Conservation (phyloP, 2,888 invertebrate species). For the Drosophila formosana region DNA sequence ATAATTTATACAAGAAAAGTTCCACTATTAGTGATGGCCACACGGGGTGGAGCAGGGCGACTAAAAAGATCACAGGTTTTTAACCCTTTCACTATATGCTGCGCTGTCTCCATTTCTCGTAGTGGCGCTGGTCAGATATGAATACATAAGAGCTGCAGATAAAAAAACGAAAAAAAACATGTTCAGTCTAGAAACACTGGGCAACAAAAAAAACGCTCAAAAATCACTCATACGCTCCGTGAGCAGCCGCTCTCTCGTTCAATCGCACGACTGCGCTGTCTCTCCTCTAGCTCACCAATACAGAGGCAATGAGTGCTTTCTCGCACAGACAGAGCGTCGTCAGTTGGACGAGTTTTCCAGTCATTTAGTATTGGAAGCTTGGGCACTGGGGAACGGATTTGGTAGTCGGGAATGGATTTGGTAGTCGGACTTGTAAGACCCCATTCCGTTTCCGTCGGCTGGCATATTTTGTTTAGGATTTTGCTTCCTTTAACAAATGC, state of each 20-base stretch:
- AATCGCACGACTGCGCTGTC: conserved; percentile 56
- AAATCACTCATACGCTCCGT: conserved; percentile 69
- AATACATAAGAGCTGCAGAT: conserved; percentile 55
- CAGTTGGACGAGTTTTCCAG: conserved; percentile 60
- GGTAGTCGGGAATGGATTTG: not conserved
- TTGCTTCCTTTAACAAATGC: conserved; percentile 72
- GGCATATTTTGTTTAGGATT: conserved; percentile 75
- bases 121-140: conserved; percentile 37
- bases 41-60: not conserved
- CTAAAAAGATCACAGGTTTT: conserved; percentile 72
- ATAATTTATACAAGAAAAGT: conserved; percentile 71
- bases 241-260: conserved; percentile 22
- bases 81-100: conserved; percentile 75
- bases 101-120: conserved; percentile 16
- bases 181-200: not conserved
- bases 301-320: conserved; percentile 50
- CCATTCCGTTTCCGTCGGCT: conserved; percentile 47
- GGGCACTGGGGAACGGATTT: conserved; percentile 31
- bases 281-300: conserved; percentile 43
- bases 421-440: conserved; percentile 13
- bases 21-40: conserved; percentile 36
- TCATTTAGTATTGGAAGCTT: conserved; percentile 56
- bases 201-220: conserved; percentile 37
- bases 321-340: conserved; percentile 71
- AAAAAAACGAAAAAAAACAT: conserved; percentile 35